Conservation (phyloP, 2,113 vertebrate species). For the Phylloscopus trochilus region DNA sequence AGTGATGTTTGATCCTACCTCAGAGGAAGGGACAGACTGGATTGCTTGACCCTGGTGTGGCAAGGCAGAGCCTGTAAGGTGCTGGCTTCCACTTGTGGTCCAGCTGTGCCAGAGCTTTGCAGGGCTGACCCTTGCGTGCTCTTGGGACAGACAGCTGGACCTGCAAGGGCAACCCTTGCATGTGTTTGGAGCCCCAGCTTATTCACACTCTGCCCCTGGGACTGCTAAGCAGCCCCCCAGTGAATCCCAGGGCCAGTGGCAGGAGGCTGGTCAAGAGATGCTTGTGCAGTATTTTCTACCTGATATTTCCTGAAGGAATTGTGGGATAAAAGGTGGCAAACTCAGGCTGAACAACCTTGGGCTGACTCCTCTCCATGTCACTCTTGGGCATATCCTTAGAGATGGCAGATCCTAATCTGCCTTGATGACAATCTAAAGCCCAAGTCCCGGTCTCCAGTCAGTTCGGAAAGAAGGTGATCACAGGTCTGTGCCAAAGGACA, state of each 20-base stretch:
- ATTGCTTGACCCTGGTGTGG: not conserved
- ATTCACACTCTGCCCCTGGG: not conserved
- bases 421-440: not conserved
- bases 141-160: not conserved
- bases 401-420: not conserved
- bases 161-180: not conserved
- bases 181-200: not conserved
- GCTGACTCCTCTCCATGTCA: not conserved
- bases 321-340: not conserved
- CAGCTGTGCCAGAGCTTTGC: not conserved
- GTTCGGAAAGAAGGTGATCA: not conserved
- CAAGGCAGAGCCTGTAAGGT: not conserved
- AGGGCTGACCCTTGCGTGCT: not conserved
- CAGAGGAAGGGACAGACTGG: not conserved
- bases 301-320: not conserved
- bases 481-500: not conserved
- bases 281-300: not conserved
- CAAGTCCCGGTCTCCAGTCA: not conserved
- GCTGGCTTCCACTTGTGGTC: not conserved
- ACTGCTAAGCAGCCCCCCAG: not conserved
- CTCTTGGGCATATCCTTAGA: not conserved
- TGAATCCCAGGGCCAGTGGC: not conserved
- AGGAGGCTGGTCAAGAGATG: not conserved
- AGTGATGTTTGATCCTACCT: not conserved
- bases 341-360: not conserved